Evolutionary conservation across 2,113 vertebrate species (phyloP).

Genomic region (Myanophis thanlyinensis): DNA sequence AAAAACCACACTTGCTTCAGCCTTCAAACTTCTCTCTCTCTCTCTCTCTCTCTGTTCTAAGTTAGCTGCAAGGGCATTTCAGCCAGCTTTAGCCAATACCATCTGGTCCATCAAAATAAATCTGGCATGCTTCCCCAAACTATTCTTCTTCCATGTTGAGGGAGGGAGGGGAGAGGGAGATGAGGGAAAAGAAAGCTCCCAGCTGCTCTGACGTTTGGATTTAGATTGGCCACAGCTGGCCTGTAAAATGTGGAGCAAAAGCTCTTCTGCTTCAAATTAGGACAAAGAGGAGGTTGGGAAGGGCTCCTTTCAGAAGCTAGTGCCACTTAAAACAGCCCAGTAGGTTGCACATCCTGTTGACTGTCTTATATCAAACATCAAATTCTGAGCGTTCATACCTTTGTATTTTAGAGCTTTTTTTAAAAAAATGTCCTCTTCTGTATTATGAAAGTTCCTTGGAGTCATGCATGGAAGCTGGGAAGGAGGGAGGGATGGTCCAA

Average conservation of each 20-base stretch:
- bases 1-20: constrained; percentile 4
- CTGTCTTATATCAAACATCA: not conserved
- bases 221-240: constrained; percentile 67
- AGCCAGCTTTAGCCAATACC: constrained; percentile 58
- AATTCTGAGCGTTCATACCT: not conserved
- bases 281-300: constrained; percentile 52
- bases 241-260: constrained; percentile 64
- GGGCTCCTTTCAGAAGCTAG: constrained; percentile 57
- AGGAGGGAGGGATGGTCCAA: not conserved
- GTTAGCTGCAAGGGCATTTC: constrained; percentile 58
- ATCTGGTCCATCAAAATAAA: constrained; percentile 65
- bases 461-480: not conserved
- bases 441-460: not conserved
- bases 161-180: not conserved
- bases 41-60: constrained; percentile 7
- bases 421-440: not conserved
- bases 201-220: constrained; percentile 65
- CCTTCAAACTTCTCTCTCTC: not conserved
- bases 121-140: constrained; percentile 56
- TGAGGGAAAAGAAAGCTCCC: constrained; percentile 57
- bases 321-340: not conserved
- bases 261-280: constrained; percentile 66
- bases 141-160: constrained; percentile 4
- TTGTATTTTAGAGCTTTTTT: not conserved
- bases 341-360: not conserved